Percentiles rank a stretch among this genome's conserved stretches.
phyloP scores from a whole-genome alignment of 2,113 vertebrate species.

The Pedetes capensis region DNA sequence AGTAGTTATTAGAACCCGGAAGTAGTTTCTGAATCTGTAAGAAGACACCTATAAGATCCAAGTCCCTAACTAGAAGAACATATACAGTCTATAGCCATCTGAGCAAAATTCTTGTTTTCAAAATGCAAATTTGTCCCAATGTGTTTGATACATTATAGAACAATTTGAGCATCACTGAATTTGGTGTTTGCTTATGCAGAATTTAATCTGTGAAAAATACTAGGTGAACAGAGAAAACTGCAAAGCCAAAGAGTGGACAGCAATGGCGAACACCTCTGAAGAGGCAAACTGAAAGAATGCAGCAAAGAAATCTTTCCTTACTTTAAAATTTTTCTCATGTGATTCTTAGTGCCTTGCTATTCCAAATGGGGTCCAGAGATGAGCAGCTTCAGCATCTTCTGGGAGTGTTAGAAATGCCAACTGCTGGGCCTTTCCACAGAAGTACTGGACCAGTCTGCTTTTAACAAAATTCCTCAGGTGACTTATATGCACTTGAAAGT shows the following conservation, averaged over 20 bases:
- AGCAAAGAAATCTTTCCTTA: background rate
- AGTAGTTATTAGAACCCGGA: background rate
- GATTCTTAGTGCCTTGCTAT: background rate
- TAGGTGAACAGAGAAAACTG: background rate
- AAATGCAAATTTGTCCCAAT: background rate
- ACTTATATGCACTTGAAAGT: background rate
- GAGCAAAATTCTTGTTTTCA: background rate
- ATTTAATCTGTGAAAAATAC: background rate
- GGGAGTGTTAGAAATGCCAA: background rate
- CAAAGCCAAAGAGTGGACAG: too few relatives aligned
- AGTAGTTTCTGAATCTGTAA: background rate
- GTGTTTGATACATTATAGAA: background rate
- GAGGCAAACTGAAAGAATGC: background rate
- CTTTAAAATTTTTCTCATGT: slow-evolving; percentile 8
- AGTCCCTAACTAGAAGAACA: background rate
- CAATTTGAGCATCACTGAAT: background rate
- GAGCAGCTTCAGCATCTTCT: background rate
- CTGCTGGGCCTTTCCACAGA: background rate
- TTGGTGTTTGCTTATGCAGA: background rate
- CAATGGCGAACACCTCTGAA: too few relatives aligned
- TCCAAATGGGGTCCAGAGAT: background rate
- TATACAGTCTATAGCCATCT: background rate
- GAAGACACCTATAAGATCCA: background rate
- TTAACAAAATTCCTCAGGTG: background rate
- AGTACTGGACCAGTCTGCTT: background rate